These are phyloP conservation scores for Hydractinia echinata DNA, from an alignment of 30 jellyfish, hydroid and myxozoan genomes.

Conservation along the genomic window DNA sequence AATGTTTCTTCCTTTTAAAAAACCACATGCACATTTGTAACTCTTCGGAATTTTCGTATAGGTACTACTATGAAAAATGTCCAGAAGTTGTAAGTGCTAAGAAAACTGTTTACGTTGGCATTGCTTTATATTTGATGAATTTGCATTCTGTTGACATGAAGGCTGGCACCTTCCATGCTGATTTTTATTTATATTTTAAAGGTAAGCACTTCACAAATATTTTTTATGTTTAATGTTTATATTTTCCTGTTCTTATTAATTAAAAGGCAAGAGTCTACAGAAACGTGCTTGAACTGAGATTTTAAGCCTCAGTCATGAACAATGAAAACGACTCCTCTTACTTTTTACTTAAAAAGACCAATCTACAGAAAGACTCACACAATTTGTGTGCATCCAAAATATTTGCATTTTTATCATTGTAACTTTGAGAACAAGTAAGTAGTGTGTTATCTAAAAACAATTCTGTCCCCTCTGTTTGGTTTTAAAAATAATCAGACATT, in stretches of 20 bases:
- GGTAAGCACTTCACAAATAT: conserved; percentile 36
- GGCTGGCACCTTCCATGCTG: conserved; percentile 91
- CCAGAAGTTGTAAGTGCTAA: conserved; percentile 84
- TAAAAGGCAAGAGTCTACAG: too few relatives aligned
- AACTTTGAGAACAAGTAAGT: too few relatives aligned
- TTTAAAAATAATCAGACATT: too few relatives aligned
- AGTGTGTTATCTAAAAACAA: too few relatives aligned
- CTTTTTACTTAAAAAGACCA: too few relatives aligned
- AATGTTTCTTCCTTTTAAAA: neutral
- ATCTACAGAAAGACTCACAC: too few relatives aligned
- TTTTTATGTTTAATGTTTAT: neutral
- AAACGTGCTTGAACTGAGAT: too few relatives aligned
- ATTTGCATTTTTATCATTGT: too few relatives aligned
- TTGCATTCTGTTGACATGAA: conserved; percentile 82
- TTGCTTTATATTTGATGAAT: conserved; percentile 76
- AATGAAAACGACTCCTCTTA: too few relatives aligned
- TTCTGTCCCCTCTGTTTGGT: too few relatives aligned
- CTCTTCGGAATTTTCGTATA: neutral
- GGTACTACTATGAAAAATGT: conserved; percentile 90
- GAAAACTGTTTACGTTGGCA: conserved; percentile 90
- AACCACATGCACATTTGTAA: neutral
- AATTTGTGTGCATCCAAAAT: too few relatives aligned
- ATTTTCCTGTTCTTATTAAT: neutral
- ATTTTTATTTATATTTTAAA: conserved; percentile 69
- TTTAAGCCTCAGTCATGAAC: too few relatives aligned